Base-by-base conservation (phyloP, 2,797 vertebrate genomes). In the Rhinoraja longicauda region DNA sequence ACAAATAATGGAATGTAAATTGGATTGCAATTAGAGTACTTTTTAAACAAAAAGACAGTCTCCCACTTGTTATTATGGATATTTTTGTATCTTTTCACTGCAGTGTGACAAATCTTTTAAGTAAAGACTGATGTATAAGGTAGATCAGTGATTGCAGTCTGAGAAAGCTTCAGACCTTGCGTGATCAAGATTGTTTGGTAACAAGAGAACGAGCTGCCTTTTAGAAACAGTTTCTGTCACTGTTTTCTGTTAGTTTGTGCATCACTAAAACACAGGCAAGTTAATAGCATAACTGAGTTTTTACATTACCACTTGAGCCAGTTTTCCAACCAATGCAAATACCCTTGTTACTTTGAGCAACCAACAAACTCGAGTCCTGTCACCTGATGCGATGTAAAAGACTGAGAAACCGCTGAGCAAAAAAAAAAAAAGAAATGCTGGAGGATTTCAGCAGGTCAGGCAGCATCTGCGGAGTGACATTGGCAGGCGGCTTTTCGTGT, bases 1-100 rank as follows among this genome's bases (percentile, higher is more conserved):
- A 62, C 59, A 86, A 86, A 86, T 32, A 86, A 32, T 62, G 82
- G 26, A 86, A 32, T 86, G 57, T 32, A 86, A 62, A 86, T 86
- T 86, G 57, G 82, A 86, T 62, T 62, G 57, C 29, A 86, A 32
- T 86, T 86, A 64, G 26, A 32, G 29, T 29, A 29, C 81, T n/a
- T 13, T 86, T 70, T 70, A 70, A 70, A 70, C 2, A 70, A 62
- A 76, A 76, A 73, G 59, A n/a, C 79, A n/a, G n/a, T 86, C 15
- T 62, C 57, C 62, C 57, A 86, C 13, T n/a, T 59, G 82, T 59
- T 59, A 3, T 70, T 15, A 13, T 64, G 29, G 59, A 15, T 88
- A 88, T 29, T 57, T 84, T 59, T 84, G 45, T 45, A 53, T 82
- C 29, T 32, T 64, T 88, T 64, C 64, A 32, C 59, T 17, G 15